phyloP scores from a whole-genome alignment of 2,888 invertebrate species.

The Agrotis ipsilon region DNA sequence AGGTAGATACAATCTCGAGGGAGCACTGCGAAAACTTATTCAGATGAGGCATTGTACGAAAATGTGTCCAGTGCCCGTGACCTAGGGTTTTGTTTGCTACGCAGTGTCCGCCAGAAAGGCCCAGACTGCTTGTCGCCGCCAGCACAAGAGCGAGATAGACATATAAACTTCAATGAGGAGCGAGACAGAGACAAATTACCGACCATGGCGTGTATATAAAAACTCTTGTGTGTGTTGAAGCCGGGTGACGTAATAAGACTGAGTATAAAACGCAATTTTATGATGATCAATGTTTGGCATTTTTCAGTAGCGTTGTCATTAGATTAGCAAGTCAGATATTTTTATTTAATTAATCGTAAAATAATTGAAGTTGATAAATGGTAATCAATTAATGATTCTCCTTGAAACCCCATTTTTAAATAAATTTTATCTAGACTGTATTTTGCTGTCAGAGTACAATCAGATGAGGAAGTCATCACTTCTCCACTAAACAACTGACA shows the following conservation, averaged over 20 bases:
- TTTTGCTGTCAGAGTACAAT: neutral
- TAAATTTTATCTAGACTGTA: neutral
- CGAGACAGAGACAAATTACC: slow-evolving; percentile 77
- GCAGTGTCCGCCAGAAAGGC: slow-evolving; percentile 82
- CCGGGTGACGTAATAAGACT: slow-evolving; percentile 79
- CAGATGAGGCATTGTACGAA: slow-evolving; percentile 74
- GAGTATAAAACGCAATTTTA: slow-evolving; percentile 80
- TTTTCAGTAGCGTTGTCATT: slow-evolving; percentile 52
- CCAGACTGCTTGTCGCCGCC: slow-evolving; percentile 91
- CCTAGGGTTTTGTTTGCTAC: slow-evolving; percentile 88
- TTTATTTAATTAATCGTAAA: slow-evolving; percentile 33
- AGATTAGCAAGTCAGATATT: slow-evolving; percentile 51
- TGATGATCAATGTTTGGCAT: slow-evolving; percentile 75
- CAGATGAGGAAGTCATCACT: slow-evolving; percentile 13
- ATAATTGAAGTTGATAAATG: slow-evolving; percentile 24
- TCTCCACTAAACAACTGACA: neutral
- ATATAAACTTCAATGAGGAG: slow-evolving; percentile 71
- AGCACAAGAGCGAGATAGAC: slow-evolving; percentile 81
- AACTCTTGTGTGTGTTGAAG: slow-evolving; percentile 74
- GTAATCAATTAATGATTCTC: neutral
- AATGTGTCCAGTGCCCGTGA: slow-evolving; percentile 86
- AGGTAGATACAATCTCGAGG: slow-evolving; percentile 67
- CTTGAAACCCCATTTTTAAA: neutral
- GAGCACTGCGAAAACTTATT: slow-evolving; percentile 72
- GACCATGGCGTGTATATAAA: slow-evolving; percentile 82